Base-by-base conservation (phyloP, 92 coral and sea anemone genomes). In the Paragorgia papillata region DNA sequence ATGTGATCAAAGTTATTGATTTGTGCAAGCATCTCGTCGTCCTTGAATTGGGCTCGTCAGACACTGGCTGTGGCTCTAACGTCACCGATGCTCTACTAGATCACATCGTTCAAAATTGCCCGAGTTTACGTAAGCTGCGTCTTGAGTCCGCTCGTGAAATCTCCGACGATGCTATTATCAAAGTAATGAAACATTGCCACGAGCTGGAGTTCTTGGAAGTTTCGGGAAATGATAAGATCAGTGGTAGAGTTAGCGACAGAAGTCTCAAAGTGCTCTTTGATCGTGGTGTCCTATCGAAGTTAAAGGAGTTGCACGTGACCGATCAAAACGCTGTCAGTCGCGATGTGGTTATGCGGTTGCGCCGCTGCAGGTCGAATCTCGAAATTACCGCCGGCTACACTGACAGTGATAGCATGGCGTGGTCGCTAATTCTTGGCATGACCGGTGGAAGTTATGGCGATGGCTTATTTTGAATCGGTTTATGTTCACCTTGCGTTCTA, bases 331-430 rank as follows among this genome's bases (percentile, higher is more conserved):
- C 83, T 29, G 85, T 95, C 57, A 75, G 71, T 30, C 89, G 85
- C 67, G 91, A 89, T 34, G 86, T 89, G 27, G 99, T 95, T n/a
- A 85, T 84, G 67, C 88, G 99, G 43, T 80, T 95, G 74, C 89
- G 99, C 73, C 91, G 99, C 80, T 85, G 97, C 69, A 89, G 99
- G 10, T 89, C 92, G 15, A 95, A 85, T 15, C 76, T 95, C 79
- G 92, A 88, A 70, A 89, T 95, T 15, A 84, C 87, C 35, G 97
- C 97, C 12, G 99, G 97, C 8, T 92, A 90, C 31, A 93, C 97
- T 4, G 97, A 95, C 62, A 91, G 96, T 75, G 99, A 95, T 75
- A 91, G 97, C 79, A 79, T 89, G 61, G 97, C 97, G 20, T 89
- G 90, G 64, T 91, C 97, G 3, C 82, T 95, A 89, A 89, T 95